These are phyloP conservation scores for Drosophila recens DNA, from an alignment of 2,888 invertebrate genomes.

Conservation along the genomic window DNA sequence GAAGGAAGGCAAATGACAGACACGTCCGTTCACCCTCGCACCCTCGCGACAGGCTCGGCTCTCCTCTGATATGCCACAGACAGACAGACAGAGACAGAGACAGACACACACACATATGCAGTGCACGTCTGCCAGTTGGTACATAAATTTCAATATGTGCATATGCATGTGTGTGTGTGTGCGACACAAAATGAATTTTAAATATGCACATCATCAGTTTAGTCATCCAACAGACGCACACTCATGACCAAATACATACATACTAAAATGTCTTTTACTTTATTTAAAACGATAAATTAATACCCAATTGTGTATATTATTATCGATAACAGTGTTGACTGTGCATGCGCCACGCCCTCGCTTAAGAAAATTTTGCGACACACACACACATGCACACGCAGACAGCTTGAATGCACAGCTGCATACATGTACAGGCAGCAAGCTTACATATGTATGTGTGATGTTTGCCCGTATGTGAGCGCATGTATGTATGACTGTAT, in stretches of 20 bases:
- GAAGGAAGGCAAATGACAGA: conserved; percentile 71
- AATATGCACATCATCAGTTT: conserved; percentile 52
- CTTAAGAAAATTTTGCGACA: conserved; percentile 44
- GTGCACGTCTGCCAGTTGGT: conserved; percentile 52
- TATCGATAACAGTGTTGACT: conserved; percentile 47
- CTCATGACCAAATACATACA: conserved; percentile 3
- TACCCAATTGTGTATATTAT: conserved; percentile 47
- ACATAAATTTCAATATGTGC: conserved; percentile 43
- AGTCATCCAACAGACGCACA: conserved; percentile 43
- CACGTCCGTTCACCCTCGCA: conserved; percentile 65
- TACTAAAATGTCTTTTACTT: conserved; percentile 7
- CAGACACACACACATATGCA: conserved; percentile 26
- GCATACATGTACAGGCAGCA: conserved; percentile 22
- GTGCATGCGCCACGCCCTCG: conserved; percentile 54
- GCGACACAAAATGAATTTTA: conserved; percentile 69
- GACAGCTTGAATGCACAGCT: conserved; percentile 56
- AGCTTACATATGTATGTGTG: conserved; percentile 16
- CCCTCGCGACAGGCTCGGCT: conserved; percentile 50
- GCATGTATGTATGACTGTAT: not conserved
- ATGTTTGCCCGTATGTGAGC: conserved; percentile 19
- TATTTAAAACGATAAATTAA: conserved; percentile 44
- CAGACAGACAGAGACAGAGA: conserved; percentile 17
- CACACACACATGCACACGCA: conserved; percentile 19
- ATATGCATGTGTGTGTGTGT: conserved; percentile 9
- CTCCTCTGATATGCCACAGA: conserved; percentile 46